Evolutionary conservation across 2,113 vertebrate species (phyloP), one percentile per base, ranked within the genome.

Genomic region (Trachemys scripta): DNA sequence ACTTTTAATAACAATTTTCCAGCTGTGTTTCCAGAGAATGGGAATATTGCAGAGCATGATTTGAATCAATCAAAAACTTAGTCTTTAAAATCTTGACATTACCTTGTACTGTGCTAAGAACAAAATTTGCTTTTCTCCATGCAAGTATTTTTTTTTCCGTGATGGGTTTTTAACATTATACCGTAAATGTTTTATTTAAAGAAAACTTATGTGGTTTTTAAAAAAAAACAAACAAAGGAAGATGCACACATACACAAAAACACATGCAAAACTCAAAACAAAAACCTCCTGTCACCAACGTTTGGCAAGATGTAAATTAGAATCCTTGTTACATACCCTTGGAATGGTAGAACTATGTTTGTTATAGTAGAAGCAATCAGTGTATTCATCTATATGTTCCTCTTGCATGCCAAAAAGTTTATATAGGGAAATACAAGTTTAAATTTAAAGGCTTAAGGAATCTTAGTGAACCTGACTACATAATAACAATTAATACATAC

Each of bases 31-130:
- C 96, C 98, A 95, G 98, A 98, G 95, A 99, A 99, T 89, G 98
- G 99, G 89, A 99, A 98, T 97, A 97, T 99, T 96, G 95, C 97
- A 92, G 97, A 98, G 93, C 96, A 98, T 82, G 98, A 98, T 93
- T 97, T 98, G 17, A 98, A 98, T 92, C 97, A 98, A 51, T 98
- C 99, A 97, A 98, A 99, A 98, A 98, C 98, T 98, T 99, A 49
- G 82, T 47, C 1, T 94, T 89, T 96, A 88, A 81, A 85, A 80
- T 89, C 69, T 91, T 27, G 47, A 27, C 93, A 54, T 95, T 94
- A 82, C 89, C 97, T 96, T 95, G 87, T 54, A 96, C 97, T 97
- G 51, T 96, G 80, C 95, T 95, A 79, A 94, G 89, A 94, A 84
- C 1, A 85, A 91, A 88, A 80, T 96, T 97, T 94, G 84, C 76